Percentiles rank a stretch among this genome's conserved stretches.
Evolutionary conservation across 2,797 vertebrate genomes (phyloP).

Genomic region (Gadopsis marmoratus): DNA sequence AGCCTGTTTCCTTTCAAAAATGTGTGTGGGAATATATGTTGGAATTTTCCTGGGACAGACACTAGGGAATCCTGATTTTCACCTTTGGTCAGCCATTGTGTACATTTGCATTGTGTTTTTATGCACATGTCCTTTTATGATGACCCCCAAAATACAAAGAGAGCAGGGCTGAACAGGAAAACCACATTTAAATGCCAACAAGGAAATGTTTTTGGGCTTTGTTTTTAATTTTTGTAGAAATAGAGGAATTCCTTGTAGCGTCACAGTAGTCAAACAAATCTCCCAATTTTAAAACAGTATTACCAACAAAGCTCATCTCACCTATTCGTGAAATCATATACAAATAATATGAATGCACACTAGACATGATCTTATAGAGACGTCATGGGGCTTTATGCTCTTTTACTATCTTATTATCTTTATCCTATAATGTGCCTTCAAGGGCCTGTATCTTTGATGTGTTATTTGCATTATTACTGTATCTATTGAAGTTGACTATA

Average conservation of each 20-base stretch:
- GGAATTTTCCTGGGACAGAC: slow-evolving; percentile 62
- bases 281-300: neutral
- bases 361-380: neutral
- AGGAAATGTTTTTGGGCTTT: slow-evolving; percentile 72
- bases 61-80: slow-evolving; percentile 71
- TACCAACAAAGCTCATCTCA: neutral
- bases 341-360: slow-evolving; percentile 1
- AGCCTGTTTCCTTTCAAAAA: slow-evolving; percentile 49
- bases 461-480: slow-evolving; percentile 15
- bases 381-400: neutral
- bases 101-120: slow-evolving; percentile 84
- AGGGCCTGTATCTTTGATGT: neutral
- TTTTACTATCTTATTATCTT: neutral
- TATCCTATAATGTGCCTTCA: neutral
- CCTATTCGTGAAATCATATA: neutral
- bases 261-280: neutral
- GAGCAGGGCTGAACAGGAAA: slow-evolving; percentile 81
- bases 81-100: slow-evolving; percentile 79
- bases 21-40: slow-evolving; percentile 71
- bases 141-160: slow-evolving; percentile 80
- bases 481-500: neutral
- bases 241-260: neutral
- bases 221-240: slow-evolving; percentile 13
- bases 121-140: slow-evolving; percentile 74
- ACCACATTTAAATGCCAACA: slow-evolving; percentile 77